Evolutionary conservation across 2,888 invertebrate genomes (phyloP), one percentile per base, ranked within the genome.

Genomic region (Gortyna flavago): DNA sequence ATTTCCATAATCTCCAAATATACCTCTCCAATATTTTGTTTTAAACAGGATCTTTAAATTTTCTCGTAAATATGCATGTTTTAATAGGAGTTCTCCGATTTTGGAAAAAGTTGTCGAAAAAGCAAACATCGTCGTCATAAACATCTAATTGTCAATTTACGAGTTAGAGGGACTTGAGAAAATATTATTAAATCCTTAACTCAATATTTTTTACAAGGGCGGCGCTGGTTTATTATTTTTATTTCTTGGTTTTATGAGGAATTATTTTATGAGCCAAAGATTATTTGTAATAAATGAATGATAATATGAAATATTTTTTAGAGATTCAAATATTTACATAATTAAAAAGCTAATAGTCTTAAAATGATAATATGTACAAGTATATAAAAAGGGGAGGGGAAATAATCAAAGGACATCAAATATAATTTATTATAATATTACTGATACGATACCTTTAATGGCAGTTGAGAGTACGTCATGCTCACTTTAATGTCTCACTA

Each of bases 61-160:
- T 7, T 8, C 64, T 57, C 44, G 2, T 73, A 59, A 41, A 70
- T 85, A 72, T 66, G 59, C 54, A 70, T 48, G 3, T 59, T 54
- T 44, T 75, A 35, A 51, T 72, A 61, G 9, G 48, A 77, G 35
- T 75, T 73, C 44, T 76, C 75, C 61, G 78, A 87, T 80, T 79
- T 67, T 51, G 25, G 29, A 68, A 75, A 84, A 88, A 80, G 72
- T 84, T 79, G 51, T 67, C 11, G 32, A 83, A 79, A 78, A 81
- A 81, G 87, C 77, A 85, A 91, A 90, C 85, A 83, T 79, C 85
- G 83, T 79, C 81, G 18, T 84, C 79, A 57, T 81, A 79, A 92
- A 93, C 84, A 92, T 91, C 72, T 90, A 90, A 93, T 92, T 93
- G 91, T 87, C 91, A 92, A 93, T 92, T 91, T 92, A 87, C 80